Conservation (phyloP, 2,797 vertebrate genomes). For the Threskiornis aethiopicus region DNA sequence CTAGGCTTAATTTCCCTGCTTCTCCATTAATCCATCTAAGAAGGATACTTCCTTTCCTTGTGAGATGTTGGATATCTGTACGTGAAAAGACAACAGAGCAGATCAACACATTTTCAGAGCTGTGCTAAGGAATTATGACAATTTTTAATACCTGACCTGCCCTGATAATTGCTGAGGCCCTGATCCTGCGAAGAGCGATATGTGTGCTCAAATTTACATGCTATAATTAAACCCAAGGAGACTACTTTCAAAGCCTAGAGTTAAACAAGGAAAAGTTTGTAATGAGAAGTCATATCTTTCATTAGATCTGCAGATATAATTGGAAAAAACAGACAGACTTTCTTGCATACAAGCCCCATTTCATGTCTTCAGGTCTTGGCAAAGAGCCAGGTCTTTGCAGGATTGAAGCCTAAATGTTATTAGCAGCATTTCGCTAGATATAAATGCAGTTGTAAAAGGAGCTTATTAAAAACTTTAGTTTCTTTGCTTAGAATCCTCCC, state of each 20-base stretch:
- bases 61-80: neutral
- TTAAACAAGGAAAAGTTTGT: constrained; percentile 64
- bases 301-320: constrained; percentile 52
- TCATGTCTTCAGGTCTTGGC: constrained; percentile 52
- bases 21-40: neutral
- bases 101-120: neutral
- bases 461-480: neutral
- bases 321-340: constrained; percentile 43
- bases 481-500: neutral
- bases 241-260: constrained; percentile 57
- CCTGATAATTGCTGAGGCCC: neutral
- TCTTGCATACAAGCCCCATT: neutral
- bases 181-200: neutral
- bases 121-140: neutral
- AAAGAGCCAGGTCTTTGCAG: constrained; percentile 10
- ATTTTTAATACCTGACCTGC: constrained; percentile 32
- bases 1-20: neutral
- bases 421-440: neutral
- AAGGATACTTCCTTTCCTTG: neutral
- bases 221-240: constrained; percentile 67
- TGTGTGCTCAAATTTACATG: constrained; percentile 51
- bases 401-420: neutral
- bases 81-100: neutral
- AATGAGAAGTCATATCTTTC: constrained; percentile 52
- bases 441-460: neutral